These are phyloP conservation scores for Therioaphis trifolii DNA, from an alignment of 2,888 invertebrate species.

Conservation along the genomic window DNA sequence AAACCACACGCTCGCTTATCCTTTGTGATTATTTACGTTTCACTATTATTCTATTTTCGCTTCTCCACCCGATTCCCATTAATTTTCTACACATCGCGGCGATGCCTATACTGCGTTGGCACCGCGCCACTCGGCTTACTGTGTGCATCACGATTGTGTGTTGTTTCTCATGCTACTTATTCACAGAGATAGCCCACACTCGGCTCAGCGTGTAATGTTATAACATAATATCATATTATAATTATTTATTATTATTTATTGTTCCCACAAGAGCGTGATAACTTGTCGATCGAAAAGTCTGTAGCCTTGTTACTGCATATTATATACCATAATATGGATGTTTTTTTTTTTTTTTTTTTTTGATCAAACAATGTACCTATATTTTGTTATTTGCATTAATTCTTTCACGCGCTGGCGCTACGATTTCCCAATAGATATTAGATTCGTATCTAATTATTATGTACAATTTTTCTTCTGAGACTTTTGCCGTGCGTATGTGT, in stretches of 20 bases:
- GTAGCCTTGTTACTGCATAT: neutral
- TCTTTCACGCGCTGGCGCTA: too few relatives aligned
- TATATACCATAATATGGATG: too few relatives aligned
- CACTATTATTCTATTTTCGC: slow-evolving; percentile 24
- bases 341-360: too few relatives aligned
- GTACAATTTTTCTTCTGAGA: too few relatives aligned
- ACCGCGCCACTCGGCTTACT: slow-evolving; percentile 11
- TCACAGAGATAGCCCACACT: slow-evolving; percentile 7
- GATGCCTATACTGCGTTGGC: slow-evolving; percentile 5
- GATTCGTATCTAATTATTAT: too few relatives aligned
- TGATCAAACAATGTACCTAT: too few relatives aligned
- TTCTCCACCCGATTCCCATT: neutral
- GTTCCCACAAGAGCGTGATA: too few relatives aligned
- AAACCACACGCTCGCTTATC: too few relatives aligned
- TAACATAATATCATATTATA: neutral
- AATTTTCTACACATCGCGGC: slow-evolving; percentile 19
- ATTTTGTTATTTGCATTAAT: too few relatives aligned
- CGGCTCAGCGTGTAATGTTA: neutral
- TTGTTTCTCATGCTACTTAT: slow-evolving; percentile 21
- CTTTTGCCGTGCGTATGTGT: too few relatives aligned
- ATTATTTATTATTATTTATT: too few relatives aligned
- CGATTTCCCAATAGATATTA: too few relatives aligned
- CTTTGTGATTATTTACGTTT: slow-evolving; percentile 2
- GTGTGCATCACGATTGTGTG: neutral
- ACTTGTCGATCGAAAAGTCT: neutral